Evolutionary conservation across 2,113 vertebrate species (phyloP), one percentile per base, ranked within the genome.

Genomic region (Pao palembangensis): DNA sequence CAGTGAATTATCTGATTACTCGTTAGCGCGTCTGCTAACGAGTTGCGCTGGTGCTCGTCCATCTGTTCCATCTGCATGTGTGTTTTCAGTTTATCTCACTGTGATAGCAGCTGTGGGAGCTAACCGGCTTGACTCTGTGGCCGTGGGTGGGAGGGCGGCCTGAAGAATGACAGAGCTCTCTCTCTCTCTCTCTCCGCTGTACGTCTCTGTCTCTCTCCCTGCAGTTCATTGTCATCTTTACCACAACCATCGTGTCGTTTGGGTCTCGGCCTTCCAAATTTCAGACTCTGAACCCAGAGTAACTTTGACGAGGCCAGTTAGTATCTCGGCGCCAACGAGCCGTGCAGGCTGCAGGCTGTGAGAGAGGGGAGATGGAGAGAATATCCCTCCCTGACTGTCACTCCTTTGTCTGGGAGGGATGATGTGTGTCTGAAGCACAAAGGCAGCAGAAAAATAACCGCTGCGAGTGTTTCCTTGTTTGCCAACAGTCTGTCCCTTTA

Each of bases 71-170:
- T 43, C 58, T 0, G 1, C 6, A 28, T 53, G 63, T 52, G 68
- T 73, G 58, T 46, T 82, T 79, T 85, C 70, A 53, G 78, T 88
- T 84, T 78, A 75, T 84, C 79, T 85, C 64, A 70, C 67, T 75
- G 64, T 74, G 75, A 55, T 73, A 84, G 81, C 81, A 84, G 81
- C 78, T 87, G 81, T 69, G 46, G 4, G 59, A 62, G 73, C 49
- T 70, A 71, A 76, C 70, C 6, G 76, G 25, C 65, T 57, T 76
- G 77, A 65, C 79, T 76, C 59, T 49, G 57, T 55, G 60, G 59
- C 58, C 46, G 69, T 67, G 59, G 80, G 78, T 51, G 61, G 61
- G 51, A 76, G 79, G 13, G 51, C 68, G 75, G 76, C 69, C 52
- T 58, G 38, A 65, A 51, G 46, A 44, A n/a, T 18, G 69, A 64